These are phyloP conservation scores for Magallana ariakensis DNA, from an alignment of 1,140 invertebrate genomes.

Conservation along the genomic window DNA sequence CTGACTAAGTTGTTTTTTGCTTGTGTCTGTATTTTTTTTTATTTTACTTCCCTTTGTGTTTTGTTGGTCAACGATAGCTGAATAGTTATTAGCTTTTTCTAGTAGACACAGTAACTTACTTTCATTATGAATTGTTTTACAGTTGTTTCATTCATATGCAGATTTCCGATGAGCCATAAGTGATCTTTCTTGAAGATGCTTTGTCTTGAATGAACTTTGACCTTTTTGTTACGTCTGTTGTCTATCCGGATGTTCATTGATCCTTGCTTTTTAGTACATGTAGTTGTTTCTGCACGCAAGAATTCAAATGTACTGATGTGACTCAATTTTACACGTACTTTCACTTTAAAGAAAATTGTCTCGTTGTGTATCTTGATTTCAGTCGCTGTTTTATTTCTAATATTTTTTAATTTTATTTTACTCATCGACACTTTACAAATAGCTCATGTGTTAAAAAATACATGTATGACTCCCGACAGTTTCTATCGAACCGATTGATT, in stretches of 20 bases:
- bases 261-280: background rate
- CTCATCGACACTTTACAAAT: too few relatives aligned
- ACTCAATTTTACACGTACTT: background rate
- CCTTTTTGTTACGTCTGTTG: background rate
- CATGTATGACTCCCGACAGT: background rate
- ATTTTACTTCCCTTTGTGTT: background rate
- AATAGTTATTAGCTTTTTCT: background rate
- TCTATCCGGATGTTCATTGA: constrained; percentile 7
- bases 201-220: background rate
- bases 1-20: background rate
- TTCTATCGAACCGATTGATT: background rate
- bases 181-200: background rate
- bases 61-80: background rate
- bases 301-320: background rate
- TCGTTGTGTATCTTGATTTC: too few relatives aligned
- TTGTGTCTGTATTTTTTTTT: background rate
- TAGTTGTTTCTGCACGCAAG: background rate
- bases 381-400: too few relatives aligned
- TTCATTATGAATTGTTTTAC: background rate
- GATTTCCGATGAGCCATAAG: background rate
- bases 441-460: too few relatives aligned
- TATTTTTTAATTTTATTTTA: too few relatives aligned
- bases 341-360: too few relatives aligned
- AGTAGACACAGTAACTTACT: too few relatives aligned
- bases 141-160: background rate